A percentile compares a stretch with the other conserved stretches of the same genome.
Conservation (phyloP, 2,888 invertebrate genomes). For the Spodoptera exigua region DNA sequence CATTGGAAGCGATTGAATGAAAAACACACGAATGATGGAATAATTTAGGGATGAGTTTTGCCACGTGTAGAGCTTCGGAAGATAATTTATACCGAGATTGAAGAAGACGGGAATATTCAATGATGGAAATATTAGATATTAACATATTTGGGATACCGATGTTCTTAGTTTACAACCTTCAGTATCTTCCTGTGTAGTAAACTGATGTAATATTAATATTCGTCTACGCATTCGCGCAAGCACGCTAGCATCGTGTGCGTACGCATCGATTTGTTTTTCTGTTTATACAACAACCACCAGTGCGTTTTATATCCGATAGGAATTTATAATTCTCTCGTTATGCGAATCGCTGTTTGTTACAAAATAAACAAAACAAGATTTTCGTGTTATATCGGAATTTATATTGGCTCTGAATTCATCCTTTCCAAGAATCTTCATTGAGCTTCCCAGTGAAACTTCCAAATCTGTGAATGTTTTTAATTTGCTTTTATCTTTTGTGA, state of each 20-base stretch:
- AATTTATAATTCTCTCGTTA: slow-evolving; percentile 38
- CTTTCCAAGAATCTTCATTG: slow-evolving; percentile 11
- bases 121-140: background rate
- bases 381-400: slow-evolving; percentile 8
- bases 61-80: background rate
- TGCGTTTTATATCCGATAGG: slow-evolving; percentile 51
- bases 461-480: background rate
- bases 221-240: slow-evolving; percentile 24
- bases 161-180: slow-evolving; percentile 33
- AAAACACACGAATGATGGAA: background rate
- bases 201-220: slow-evolving; percentile 30
- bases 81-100: too few relatives aligned
- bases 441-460: background rate
- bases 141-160: slow-evolving; percentile 7
- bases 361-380: slow-evolving; percentile 18
- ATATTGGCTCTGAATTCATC: slow-evolving; percentile 5
- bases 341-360: slow-evolving; percentile 30
- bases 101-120: too few relatives aligned
- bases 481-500: background rate
- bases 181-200: slow-evolving; percentile 27
- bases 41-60: background rate
- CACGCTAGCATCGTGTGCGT: slow-evolving; percentile 18
- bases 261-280: slow-evolving; percentile 37
- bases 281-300: slow-evolving; percentile 42
- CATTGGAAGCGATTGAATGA: background rate